Evolutionary conservation across 2,888 invertebrate species (phyloP), one percentile per base, ranked within the genome.

Genomic region (Bellardia pandia): DNA sequence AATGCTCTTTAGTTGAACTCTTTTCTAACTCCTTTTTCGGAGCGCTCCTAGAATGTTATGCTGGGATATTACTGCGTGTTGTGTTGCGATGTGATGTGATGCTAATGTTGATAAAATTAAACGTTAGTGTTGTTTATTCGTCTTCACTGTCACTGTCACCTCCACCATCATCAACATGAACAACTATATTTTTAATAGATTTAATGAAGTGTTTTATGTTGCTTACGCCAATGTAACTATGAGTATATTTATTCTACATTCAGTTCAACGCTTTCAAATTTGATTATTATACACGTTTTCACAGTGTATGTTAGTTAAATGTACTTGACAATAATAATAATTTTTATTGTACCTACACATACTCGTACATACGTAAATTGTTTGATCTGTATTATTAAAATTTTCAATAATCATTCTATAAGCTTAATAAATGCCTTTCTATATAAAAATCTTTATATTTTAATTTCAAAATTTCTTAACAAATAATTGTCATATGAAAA

Each of bases 201-300:
- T 76, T 76, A 76, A 76, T 76, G 76, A 76, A 76, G 66, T 76
- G 76, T 76, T 76, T 53, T 45, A 45, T 76, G 64, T 37, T 64
- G 42, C 60, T 30, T 30, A 51, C 53, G 9, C 53, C 64, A 76
- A 64, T 51, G 9, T 51, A 3, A 64, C 14, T 40, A 23, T 1
- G 23, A 23, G 23, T 23, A 23, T 37, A 53, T 23, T 76, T 53
- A 40, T 16, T 40, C 13, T 40, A 23, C 33, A 4, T 51, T 23
- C 45, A 37, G 40, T 30, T 72, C 37, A 58, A 53, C 71, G 23
- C 71, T 72, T 72, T 72, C 11, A 9, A 16, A 16, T 40, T 64
- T 64, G 13, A 37, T 16, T 53, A 13, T 11, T 37, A 11, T 3
- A 53, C 3, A 8, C 53, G 37, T 71, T 71, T 33, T 16, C 51